Base-by-base conservation (phyloP, 2,797 vertebrate genomes). In the Amniataba percoides region DNA sequence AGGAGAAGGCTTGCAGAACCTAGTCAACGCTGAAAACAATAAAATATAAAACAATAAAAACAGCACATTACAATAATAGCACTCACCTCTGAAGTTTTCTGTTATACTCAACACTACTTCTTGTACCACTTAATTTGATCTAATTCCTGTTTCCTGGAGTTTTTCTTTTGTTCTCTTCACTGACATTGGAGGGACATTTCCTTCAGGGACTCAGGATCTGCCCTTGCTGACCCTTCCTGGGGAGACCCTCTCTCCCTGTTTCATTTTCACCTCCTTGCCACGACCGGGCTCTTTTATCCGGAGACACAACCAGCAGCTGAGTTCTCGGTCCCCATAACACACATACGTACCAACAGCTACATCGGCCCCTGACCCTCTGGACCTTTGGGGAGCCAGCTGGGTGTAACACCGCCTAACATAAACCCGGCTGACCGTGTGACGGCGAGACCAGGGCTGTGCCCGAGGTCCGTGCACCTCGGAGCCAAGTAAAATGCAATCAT, bases 181-280 rank as follows among this genome's bases (percentile, higher is more conserved):
- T 48, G 52, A 80, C 56, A 67, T 57, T 77, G 60, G 55, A 53
- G 46, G 42, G 55, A 68, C 56, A 42, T 76, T 72, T 81, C 31
- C 52, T 55, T 49, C 18, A 23, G 59, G 78, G 65, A 69, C 72
- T 19, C 63, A 80, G 16, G 43, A 58, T 21, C 40, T 69, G 81
- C 62, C 81, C 79, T 82, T 67, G 60, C 34, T 71, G 46, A 65
- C 68, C 72, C 53, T 55, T 66, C 45, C 36, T 46, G 70, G 57
- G 60, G 58, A 84, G 79, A 86, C 85, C 82, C 77, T 83, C 71
- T 52, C 73, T 84, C 85, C 71, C 53, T 58, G 73, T 95, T 94
- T 93, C 89, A 95, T 96, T 95, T 93, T 89, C 94, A 93, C 91
- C 91, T 95, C 46, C 72, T 85, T 51, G 60, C 83, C 45, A 64